Evolutionary conservation across 2,797 vertebrate genomes (phyloP).

Genomic region (Ciconia nigra): DNA sequence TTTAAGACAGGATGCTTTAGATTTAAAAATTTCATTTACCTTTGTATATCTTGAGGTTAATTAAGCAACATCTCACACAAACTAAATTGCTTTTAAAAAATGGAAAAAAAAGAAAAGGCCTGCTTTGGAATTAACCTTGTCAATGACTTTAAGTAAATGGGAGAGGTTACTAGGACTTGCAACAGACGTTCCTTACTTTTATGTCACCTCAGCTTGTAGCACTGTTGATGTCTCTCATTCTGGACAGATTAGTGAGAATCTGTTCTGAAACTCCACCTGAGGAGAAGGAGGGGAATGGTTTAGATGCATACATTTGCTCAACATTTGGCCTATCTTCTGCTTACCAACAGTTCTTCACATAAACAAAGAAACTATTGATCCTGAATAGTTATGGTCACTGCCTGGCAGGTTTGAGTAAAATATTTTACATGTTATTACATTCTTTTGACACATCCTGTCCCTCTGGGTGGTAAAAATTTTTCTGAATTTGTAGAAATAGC

Average conservation of each 20-base stretch:
- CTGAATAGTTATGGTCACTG: not conserved
- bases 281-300: not conserved
- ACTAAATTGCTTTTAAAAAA: not conserved
- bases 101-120: fast-evolving
- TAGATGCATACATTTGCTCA: not conserved
- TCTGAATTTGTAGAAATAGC: not conserved
- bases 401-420: not conserved
- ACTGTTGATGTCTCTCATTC: not conserved
- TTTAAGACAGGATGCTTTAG: not conserved
- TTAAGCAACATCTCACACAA: not conserved
- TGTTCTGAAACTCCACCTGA: not conserved
- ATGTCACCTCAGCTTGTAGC: not conserved
- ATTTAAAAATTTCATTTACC: not conserved
- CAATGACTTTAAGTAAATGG: not conserved
- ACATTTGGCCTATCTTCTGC: not conserved
- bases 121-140: not conserved
- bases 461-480: not conserved
- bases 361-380: not conserved
- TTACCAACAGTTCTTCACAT: not conserved
- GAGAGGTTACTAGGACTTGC: not conserved
- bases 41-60: not conserved
- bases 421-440: not conserved
- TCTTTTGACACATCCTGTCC: not conserved
- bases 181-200: not conserved
- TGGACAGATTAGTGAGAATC: not conserved